Evolutionary conservation across 2,113 vertebrate genomes (phyloP).

Genomic region (Beaufortia kweichowensis): DNA sequence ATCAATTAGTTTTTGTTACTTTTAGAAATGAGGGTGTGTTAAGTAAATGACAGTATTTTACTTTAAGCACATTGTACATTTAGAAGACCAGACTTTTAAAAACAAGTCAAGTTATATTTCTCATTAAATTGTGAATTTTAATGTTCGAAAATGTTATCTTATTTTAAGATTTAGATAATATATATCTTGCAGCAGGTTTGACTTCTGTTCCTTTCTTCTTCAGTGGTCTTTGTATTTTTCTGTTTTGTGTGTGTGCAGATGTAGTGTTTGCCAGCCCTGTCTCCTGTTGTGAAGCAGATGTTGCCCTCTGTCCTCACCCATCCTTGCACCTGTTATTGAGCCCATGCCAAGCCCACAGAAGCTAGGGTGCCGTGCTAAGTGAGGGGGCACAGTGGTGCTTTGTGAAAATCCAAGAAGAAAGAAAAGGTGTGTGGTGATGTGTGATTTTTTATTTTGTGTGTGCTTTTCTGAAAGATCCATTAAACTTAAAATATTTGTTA

Average conservation of each 20-base stretch:
- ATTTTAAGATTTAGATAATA: not conserved
- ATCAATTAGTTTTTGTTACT: slow-evolving; percentile 65
- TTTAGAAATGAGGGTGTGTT: slow-evolving; percentile 54
- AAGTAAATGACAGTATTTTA: slow-evolving; percentile 46
- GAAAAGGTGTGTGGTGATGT: not conserved
- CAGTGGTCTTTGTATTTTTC: slow-evolving; percentile 38
- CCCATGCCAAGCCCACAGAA: slow-evolving; percentile 61
- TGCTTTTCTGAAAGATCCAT: not conserved
- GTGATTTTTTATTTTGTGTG: not conserved
- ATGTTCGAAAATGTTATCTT: not conserved
- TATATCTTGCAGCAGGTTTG: not conserved
- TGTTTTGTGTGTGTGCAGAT: not conserved
- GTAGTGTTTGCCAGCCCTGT: slow-evolving; percentile 54
- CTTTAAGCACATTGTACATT: not conserved
- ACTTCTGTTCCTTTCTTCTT: not conserved
- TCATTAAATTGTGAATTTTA: no score
- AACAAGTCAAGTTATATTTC: not conserved
- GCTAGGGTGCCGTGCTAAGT: slow-evolving; percentile 60
- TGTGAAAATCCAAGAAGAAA: slow-evolving; percentile 9
- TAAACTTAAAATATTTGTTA: no score
- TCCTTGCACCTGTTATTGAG: slow-evolving; percentile 1
- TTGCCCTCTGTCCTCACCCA: slow-evolving; percentile 66
- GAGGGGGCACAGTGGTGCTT: slow-evolving; percentile 7
- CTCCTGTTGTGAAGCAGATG: slow-evolving; percentile 71
- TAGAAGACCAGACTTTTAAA: not conserved